phyloP scores from a whole-genome alignment of 2,888 invertebrate species.

The Hyppa rectilinea region DNA sequence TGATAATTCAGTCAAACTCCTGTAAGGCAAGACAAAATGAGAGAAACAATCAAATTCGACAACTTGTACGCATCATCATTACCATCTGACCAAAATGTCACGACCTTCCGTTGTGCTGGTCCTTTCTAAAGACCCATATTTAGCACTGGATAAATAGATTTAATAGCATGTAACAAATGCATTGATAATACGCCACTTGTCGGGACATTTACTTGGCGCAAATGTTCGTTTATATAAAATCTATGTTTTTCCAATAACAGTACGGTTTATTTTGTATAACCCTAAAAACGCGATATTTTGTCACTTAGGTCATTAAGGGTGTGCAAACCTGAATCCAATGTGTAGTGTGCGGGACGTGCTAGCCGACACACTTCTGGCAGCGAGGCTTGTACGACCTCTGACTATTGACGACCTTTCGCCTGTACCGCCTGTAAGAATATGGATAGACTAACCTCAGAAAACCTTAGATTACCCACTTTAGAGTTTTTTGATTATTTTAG shows the following conservation, averaged over 20 bases:
- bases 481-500: too few relatives aligned
- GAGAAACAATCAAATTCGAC: slow-evolving; percentile 1
- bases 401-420: slow-evolving; percentile 74
- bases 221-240: neutral
- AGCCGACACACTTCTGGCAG: slow-evolving; percentile 80
- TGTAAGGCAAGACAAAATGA: slow-evolving; percentile 51
- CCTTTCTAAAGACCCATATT: neutral
- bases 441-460: too few relatives aligned
- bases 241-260: neutral
- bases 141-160: neutral
- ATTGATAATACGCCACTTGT: too few relatives aligned
- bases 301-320: neutral
- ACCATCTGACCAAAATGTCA: neutral
- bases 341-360: slow-evolving; percentile 84
- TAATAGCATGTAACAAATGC: neutral
- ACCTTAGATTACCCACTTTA: too few relatives aligned
- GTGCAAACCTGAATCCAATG: slow-evolving; percentile 77
- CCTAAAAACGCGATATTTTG: neutral
- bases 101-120: neutral
- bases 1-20: slow-evolving; percentile 77
- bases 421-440: slow-evolving; percentile 34
- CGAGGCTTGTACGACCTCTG: slow-evolving; percentile 76
- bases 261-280: neutral
- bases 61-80: neutral
- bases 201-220: too few relatives aligned